A percentile compares a stretch with the other conserved stretches of the same genome.
Evolutionary conservation across 2,888 invertebrate genomes (phyloP).

Genomic region (Dynastes maya): DNA sequence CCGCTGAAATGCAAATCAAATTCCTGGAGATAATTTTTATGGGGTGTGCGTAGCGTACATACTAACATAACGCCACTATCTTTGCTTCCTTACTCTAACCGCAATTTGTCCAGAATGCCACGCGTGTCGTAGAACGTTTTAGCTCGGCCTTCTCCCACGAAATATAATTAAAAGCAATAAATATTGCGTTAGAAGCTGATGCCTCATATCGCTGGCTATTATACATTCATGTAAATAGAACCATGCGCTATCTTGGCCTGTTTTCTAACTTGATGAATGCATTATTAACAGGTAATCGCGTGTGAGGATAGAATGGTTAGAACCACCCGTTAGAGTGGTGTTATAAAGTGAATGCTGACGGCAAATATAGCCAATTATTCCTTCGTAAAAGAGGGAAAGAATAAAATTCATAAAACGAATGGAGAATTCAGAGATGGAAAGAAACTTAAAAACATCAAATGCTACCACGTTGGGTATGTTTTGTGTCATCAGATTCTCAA

Average conservation of each 20-base stretch:
- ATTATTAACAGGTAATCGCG: slow-evolving; percentile 34
- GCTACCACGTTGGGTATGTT: too few species aligned
- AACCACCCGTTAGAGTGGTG: too few species aligned
- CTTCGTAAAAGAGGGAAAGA: too few species aligned
- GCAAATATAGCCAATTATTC: too few species aligned
- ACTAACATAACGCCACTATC: background rate
- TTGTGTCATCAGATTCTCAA: too few species aligned
- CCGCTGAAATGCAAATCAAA: slow-evolving; percentile 4
- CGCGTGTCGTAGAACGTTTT: background rate
- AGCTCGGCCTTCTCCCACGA: background rate
- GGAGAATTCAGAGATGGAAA: too few species aligned
- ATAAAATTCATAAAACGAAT: too few species aligned
- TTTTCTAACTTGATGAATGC: slow-evolving; percentile 20
- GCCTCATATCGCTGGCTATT: slow-evolving; percentile 24
- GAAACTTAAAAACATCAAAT: too few species aligned
- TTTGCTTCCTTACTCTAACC: background rate
- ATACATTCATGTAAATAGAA: slow-evolving; percentile 24
- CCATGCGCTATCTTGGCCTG: background rate
- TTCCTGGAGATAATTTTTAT: slow-evolving; percentile 22
- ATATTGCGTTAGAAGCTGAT: background rate
- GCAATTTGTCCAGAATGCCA: background rate
- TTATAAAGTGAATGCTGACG: too few species aligned
- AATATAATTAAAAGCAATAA: slow-evolving; percentile 29
- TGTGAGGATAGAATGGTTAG: background rate
- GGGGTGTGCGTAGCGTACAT: background rate